Percentiles rank a stretch among this genome's conserved stretches.
Conservation (phyloP, 2,797 vertebrate genomes). For the Carapus acus region DNA sequence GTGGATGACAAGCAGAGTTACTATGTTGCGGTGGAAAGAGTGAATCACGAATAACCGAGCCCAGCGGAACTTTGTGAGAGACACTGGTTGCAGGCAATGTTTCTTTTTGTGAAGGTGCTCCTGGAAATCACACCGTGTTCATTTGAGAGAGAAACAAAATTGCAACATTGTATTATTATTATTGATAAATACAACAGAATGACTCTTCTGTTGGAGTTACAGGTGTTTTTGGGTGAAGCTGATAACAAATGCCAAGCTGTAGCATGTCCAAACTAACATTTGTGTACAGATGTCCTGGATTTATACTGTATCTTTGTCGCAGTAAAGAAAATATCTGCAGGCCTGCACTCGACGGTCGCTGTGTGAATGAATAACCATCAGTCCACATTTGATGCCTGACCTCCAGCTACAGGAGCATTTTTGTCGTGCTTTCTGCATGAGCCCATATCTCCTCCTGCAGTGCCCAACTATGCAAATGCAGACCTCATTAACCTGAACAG, state of each 20-base stretch:
- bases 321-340: not conserved
- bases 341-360: not conserved
- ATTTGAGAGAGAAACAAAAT: not conserved
- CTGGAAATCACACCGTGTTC: constrained; percentile 7
- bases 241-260: constrained; percentile 17
- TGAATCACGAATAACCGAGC: constrained; percentile 77
- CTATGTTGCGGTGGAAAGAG: constrained; percentile 90
- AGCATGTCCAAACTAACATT: constrained; percentile 12
- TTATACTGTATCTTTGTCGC: not conserved
- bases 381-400: not conserved
- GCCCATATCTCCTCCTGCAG: not conserved
- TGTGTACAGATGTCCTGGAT: not conserved
- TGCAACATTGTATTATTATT: not conserved
- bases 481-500: not conserved
- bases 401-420: no score
- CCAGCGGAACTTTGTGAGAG: constrained; percentile 33
- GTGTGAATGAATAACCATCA: no score
- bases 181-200: constrained; percentile 21
- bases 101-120: constrained; percentile 36
- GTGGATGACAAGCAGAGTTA: constrained; percentile 92
- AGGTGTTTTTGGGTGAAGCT: constrained; percentile 20
- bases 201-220: constrained; percentile 41
- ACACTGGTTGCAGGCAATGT: constrained; percentile 31
- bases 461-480: not conserved
- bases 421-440: not conserved